phyloP scores from a whole-genome alignment of 2,113 vertebrate genomes.

The Oryzias javanicus region DNA sequence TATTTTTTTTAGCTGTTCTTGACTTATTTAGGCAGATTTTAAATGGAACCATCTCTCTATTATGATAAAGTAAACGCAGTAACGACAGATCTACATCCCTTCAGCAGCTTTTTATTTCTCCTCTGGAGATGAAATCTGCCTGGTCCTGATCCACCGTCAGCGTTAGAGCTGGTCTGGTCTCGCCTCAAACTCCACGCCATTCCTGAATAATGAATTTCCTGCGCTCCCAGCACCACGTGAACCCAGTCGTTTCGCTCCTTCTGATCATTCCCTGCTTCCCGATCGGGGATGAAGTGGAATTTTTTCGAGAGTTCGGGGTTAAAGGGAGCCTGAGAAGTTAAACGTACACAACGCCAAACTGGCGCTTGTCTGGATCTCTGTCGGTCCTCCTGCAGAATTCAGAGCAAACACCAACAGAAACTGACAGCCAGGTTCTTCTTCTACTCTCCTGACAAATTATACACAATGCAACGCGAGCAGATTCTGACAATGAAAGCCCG shows the following conservation, averaged over 20 bases:
- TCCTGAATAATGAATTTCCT: conserved; percentile 62
- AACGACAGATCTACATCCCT: conserved; percentile 44
- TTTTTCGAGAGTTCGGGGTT: conserved; percentile 7
- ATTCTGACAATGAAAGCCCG: conserved; percentile 17
- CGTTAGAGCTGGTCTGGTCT: conserved; percentile 55
- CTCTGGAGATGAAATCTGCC: conserved; percentile 41
- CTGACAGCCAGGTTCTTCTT: conserved; percentile 19
- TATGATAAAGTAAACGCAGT: conserved; percentile 25
- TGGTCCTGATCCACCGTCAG: conserved; percentile 45
- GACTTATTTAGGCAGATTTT: conserved; percentile 33
- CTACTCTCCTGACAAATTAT: conserved; percentile 8
- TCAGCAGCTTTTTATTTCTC: conserved; percentile 3
- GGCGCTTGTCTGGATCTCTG: conserved; percentile 47
- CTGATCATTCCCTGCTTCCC: conserved; percentile 9
- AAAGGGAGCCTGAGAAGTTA: conserved; percentile 13
- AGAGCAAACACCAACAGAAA: conserved; percentile 43
- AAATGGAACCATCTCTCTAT: conserved; percentile 27
- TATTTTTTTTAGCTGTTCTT: conserved; percentile 8
- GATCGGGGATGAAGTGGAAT: conserved; percentile 31
- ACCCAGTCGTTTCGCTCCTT: conserved; percentile 33
- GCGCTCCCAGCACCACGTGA: conserved; percentile 38
- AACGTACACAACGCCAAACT: conserved; percentile 15
- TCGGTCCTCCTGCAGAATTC: conserved; percentile 24
- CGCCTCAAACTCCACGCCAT: conserved; percentile 55
- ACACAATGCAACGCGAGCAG: conserved; percentile 9